These are phyloP conservation scores for Cochlearius cochlearius DNA, from an alignment of 2,113 vertebrate genomes.

Conservation along the genomic window DNA sequence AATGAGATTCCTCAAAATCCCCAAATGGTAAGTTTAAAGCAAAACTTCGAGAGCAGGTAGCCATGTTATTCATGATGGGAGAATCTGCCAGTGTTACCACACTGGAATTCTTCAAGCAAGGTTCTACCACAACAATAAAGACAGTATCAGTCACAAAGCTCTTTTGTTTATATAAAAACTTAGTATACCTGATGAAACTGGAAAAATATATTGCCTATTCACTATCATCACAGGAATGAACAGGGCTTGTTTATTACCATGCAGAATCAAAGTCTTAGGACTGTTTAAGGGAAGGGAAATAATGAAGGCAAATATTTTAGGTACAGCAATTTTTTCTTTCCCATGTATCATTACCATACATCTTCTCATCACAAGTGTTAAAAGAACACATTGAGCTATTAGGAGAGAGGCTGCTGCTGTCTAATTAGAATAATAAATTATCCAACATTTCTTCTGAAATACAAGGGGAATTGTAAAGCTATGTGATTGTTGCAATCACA, in stretches of 20 bases:
- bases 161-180: background rate
- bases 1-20: background rate
- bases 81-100: background rate
- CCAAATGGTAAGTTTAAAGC: background rate
- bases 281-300: background rate
- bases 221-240: background rate
- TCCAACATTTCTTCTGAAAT: background rate
- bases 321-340: background rate
- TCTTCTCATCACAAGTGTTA: background rate
- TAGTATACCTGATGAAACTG: background rate
- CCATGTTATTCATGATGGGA: background rate
- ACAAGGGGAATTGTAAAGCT: background rate
- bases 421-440: background rate
- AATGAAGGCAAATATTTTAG: background rate
- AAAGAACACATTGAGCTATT: background rate
- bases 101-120: background rate
- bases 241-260: background rate
- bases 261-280: background rate
- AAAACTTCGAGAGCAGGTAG: background rate
- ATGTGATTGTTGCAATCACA: background rate
- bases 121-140: background rate
- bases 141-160: background rate
- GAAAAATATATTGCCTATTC: background rate
- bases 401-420: background rate
- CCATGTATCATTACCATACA: background rate